These are phyloP conservation scores for Hoplodrina blanda DNA, from an alignment of 2,888 invertebrate genomes.

Conservation along the genomic window DNA sequence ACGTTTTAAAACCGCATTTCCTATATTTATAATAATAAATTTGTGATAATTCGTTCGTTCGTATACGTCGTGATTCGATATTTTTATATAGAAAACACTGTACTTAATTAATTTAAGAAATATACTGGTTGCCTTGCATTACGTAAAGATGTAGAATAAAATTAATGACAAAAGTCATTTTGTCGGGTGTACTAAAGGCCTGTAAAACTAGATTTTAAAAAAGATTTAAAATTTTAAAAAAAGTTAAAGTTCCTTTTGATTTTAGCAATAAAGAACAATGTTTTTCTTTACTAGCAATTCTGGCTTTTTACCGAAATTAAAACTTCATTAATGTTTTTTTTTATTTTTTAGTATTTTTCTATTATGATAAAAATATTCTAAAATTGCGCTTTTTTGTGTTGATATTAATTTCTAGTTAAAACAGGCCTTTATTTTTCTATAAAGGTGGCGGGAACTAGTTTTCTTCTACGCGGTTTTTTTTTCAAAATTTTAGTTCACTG, in stretches of 20 bases:
- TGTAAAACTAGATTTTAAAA: constrained; percentile 54
- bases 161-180: constrained; percentile 51
- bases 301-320: not conserved
- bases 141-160: constrained; percentile 77
- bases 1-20: constrained; percentile 49
- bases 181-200: constrained; percentile 64
- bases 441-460: constrained; percentile 79
- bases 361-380: constrained; percentile 12
- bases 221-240: not conserved
- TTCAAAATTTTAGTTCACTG: constrained; percentile 45
- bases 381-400: not conserved
- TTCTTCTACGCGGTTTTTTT: constrained; percentile 57
- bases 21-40: constrained; percentile 55
- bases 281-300: not conserved
- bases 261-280: not conserved
- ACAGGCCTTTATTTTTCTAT: constrained; percentile 65
- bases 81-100: constrained; percentile 58
- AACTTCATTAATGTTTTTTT: not conserved
- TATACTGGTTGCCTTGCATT: constrained; percentile 86
- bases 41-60: constrained; percentile 82
- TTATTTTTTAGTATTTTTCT: constrained; percentile 12
- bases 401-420: constrained; percentile 51
- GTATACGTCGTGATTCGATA: constrained; percentile 74
- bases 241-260: constrained; percentile 7
- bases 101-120: constrained; percentile 62